Evolutionary conservation across 1,140 invertebrate genomes (phyloP), one percentile per base, ranked within the genome.

Genomic region (Hyphantria cunea): DNA sequence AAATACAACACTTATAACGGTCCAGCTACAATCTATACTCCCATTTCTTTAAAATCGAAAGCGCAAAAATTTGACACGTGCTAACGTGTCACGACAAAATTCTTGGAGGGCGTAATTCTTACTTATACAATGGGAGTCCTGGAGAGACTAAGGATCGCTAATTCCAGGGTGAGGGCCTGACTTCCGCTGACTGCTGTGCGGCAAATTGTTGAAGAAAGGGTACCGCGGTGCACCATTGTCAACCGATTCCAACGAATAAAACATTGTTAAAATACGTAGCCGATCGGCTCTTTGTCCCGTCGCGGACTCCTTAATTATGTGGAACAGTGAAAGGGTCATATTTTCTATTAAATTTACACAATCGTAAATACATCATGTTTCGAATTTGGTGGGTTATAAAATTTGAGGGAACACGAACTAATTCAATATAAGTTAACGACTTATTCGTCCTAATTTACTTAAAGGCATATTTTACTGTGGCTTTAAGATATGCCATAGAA

Each of bases 151-250:
- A 82, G 80, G 79, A 76, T 70, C 74, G 66, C 68, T 90, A 87
- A 90, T 87, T 73, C 74, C 82, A 86, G 76, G 79, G 70, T 72
- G 79, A 79, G 70, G 74, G 78, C 52, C 63, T 66, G 47, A 84
- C 86, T 83, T 90, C 88, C 88, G 88, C 80, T 68, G 74, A 83
- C 84, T 66, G 85, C 88, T 89, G 88, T 61, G 84, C 69, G 34
- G 63, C 73, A 89, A 90, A 90, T 90, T 88, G 88, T 72, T 67
- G 75, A 88, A 90, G 86, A 90, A 90, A 90, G 86, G 86, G 84
- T 86, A 64, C 82, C 77, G 70, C 62, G 69, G 77, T 74, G 72
- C 70, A 64, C 68, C 72, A 80, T 90, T 90, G 88, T 90, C 76
- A 86, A 86, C 86, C 88, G 88, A 90, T 89, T 89, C 68, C 68